Evolutionary conservation across 2,888 invertebrate species (phyloP).

Genomic region (Ophioninae sp.): DNA sequence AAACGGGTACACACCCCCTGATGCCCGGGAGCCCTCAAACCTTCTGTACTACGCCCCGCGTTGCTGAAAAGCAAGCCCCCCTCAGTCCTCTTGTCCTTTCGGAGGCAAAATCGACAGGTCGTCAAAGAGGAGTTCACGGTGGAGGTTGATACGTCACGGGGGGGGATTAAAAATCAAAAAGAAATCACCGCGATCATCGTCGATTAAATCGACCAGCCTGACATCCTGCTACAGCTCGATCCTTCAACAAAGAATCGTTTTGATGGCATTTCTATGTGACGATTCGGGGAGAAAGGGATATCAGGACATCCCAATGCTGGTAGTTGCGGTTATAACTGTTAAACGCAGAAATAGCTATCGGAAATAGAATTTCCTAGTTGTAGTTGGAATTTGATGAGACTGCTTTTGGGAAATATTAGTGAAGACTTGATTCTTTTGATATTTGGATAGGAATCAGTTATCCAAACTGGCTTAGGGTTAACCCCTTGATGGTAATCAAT

Average conservation of each 20-base stretch:
- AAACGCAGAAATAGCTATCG: no score
- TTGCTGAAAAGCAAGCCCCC: background rate
- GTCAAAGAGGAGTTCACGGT: slow-evolving; percentile 22
- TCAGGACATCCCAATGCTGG: no score
- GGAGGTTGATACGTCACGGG: slow-evolving; percentile 60
- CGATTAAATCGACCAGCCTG: slow-evolving; percentile 62
- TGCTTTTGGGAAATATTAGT: no score
- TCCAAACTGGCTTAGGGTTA: no score
- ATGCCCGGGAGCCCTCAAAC: slow-evolving; percentile 35
- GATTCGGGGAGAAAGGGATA: no score
- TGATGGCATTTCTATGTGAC: background rate
- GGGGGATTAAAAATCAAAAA: slow-evolving; percentile 59
- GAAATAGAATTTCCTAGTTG: no score
- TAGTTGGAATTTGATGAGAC: no score
- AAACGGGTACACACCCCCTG: slow-evolving; percentile 32
- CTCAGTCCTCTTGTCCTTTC: background rate
- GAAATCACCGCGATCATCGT: slow-evolving; percentile 41
- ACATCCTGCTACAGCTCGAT: slow-evolving; percentile 56
- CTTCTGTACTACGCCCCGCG: slow-evolving; percentile 54
- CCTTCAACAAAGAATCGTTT: slow-evolving; percentile 13
- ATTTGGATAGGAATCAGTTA: no score
- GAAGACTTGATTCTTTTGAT: no score
- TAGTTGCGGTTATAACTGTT: no score
- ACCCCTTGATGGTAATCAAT: no score
- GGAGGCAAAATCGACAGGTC: slow-evolving; percentile 35